A percentile compares a stretch with the other conserved stretches of the same genome.
Conservation (phyloP, 2,888 invertebrate species). For the Barypeithes pellucidus region DNA sequence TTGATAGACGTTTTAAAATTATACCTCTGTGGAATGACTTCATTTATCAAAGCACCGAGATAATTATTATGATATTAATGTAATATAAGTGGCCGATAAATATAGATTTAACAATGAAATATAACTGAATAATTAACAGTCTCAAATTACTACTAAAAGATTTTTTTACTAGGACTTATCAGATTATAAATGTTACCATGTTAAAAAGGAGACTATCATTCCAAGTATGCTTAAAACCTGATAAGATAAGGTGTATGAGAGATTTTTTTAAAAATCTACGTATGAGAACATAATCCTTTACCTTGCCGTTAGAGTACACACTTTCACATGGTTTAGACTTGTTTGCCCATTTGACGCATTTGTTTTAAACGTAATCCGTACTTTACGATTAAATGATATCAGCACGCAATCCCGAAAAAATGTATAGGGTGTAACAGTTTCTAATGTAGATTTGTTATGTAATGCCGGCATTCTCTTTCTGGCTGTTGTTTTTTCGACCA, state of each 20-base stretch:
- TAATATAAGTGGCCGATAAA: background rate
- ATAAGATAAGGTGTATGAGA: constrained; percentile 14
- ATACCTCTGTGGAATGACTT: background rate
- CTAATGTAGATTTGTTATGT: no score
- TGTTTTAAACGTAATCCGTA: background rate
- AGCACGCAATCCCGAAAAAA: background rate
- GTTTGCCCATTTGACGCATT: constrained; percentile 10
- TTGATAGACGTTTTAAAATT: constrained; percentile 3
- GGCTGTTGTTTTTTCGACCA: no score
- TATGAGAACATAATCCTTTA: constrained; percentile 12
- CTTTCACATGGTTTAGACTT: constrained; percentile 4
- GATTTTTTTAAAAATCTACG: background rate
- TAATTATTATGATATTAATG: background rate
- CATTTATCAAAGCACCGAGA: constrained; percentile 6
- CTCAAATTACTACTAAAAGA: no score
- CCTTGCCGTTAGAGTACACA: background rate
- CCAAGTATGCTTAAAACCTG: constrained; percentile 3
- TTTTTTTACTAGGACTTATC: background rate
- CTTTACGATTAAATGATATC: background rate
- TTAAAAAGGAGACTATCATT: constrained; percentile 6
- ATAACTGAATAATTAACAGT: no score
- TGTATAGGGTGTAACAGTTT: background rate
- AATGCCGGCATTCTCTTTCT: no score
- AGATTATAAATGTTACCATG: background rate
- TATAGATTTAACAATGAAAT: no score